A percentile compares a stretch with the other conserved stretches of the same genome.
Conservation (phyloP, 2,888 invertebrate genomes). For the Hirudinaria manillensis region DNA sequence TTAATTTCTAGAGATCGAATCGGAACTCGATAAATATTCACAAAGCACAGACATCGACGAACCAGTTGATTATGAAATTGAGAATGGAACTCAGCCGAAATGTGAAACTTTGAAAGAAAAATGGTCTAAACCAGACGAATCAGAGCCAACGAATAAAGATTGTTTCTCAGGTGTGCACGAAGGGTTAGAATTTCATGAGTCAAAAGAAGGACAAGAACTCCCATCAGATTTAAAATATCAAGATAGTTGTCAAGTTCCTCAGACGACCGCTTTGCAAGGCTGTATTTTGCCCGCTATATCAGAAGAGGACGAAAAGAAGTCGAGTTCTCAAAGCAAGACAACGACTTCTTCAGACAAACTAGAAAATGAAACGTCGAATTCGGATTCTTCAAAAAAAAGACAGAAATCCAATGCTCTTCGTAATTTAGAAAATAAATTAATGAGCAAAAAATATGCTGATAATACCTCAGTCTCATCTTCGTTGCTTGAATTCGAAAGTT, state of each 20-base stretch:
- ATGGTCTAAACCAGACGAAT: not conserved
- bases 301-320: conserved; percentile 37
- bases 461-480: conserved; percentile 66
- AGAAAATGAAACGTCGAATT: conserved; percentile 32
- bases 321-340: conserved; percentile 31
- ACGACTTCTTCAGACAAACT: conserved; percentile 36
- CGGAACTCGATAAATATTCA: conserved; percentile 31
- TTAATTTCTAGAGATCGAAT: conserved; percentile 19
- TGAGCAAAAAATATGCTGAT: conserved; percentile 63
- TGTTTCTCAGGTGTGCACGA: not conserved
- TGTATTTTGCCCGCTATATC: conserved; percentile 31
- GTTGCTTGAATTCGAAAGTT: conserved; percentile 40
- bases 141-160: conserved; percentile 35
- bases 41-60: conserved; percentile 38
- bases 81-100: conserved; percentile 42
- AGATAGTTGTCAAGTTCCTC: not conserved
- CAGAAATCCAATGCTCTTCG: conserved; percentile 53
- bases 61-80: conserved; percentile 42
- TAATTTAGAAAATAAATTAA: conserved; percentile 64
- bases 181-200: conserved; percentile 48
- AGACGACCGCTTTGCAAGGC: no score
- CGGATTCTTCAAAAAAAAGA: conserved; percentile 36
- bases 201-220: conserved; percentile 1
- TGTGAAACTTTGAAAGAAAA: not conserved
- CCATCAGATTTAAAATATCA: not conserved